Percentiles rank a stretch among this genome's conserved stretches.
Conservation (phyloP, 2,113 vertebrate genomes). For the Anarrhichthys ocellatus region DNA sequence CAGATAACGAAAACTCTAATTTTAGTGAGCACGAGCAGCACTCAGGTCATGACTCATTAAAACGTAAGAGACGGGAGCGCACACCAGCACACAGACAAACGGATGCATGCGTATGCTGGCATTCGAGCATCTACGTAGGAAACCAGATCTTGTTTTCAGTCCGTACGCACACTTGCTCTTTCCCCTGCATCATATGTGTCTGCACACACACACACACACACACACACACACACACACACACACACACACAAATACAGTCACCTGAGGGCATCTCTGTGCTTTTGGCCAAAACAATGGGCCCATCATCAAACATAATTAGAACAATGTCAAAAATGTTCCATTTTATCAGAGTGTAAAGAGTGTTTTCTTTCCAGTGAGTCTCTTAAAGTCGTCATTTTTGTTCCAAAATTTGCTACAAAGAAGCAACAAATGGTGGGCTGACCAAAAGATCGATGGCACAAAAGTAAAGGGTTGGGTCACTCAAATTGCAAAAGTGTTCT, state of each 20-base stretch:
- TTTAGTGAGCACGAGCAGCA: constrained; percentile 65
- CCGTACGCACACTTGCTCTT: background rate
- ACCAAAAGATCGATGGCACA: background rate
- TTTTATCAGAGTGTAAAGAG: background rate
- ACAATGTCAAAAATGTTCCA: background rate
- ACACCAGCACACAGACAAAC: constrained; percentile 18
- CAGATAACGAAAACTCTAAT: constrained; percentile 71
- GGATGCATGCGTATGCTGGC: constrained; percentile 14
- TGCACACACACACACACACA: background rate
- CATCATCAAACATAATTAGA: constrained; percentile 6
- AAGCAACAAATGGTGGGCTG: background rate
- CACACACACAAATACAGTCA: background rate
- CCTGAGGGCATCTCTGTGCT: constrained; percentile 16
- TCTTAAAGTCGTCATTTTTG: background rate
- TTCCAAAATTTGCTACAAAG: background rate
- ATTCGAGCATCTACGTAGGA: background rate
- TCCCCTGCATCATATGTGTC: background rate
- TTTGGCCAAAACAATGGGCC: constrained; percentile 16
- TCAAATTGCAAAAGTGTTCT: background rate
- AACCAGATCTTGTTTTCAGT: constrained; percentile 20
- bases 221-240: background rate
- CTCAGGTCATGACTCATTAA: constrained; percentile 63
- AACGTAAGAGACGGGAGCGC: constrained; percentile 34
- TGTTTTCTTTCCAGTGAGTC: background rate
- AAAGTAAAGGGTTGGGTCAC: background rate